Conservation (phyloP, 1,140 invertebrate species). For the Bathynomus jamesi region DNA sequence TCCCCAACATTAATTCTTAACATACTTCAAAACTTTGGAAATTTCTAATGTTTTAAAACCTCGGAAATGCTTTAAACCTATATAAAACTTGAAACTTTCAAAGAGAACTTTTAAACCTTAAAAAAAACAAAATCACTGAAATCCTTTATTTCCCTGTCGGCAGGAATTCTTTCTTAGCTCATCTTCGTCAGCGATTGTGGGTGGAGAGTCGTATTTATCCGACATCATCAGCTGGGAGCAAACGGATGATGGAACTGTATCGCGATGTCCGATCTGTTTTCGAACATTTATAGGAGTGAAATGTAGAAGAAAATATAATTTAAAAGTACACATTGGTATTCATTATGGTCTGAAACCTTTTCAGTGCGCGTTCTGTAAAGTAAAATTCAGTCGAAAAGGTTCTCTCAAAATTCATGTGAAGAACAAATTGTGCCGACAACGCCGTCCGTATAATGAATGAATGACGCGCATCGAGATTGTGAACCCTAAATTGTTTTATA, state of each 20-base stretch:
- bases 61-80: too few relatives aligned
- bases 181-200: background rate
- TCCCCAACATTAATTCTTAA: too few relatives aligned
- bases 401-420: slow-evolving; percentile 21
- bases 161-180: too few relatives aligned
- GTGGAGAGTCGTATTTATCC: background rate
- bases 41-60: too few relatives aligned
- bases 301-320: slow-evolving; percentile 31
- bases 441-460: background rate
- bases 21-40: too few relatives aligned
- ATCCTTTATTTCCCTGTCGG: too few relatives aligned
- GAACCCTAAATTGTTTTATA: too few relatives aligned
- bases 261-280: background rate
- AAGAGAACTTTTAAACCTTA: too few relatives aligned
- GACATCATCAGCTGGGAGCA: background rate
- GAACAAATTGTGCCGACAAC: background rate
- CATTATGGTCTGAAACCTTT: slow-evolving; percentile 56
- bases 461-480: too few relatives aligned
- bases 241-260: background rate
- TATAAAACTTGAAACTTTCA: too few relatives aligned
- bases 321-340: slow-evolving; percentile 35
- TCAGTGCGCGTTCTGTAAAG: slow-evolving; percentile 50
- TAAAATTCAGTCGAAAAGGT: slow-evolving; percentile 52
- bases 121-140: too few relatives aligned
- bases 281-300: background rate